These are phyloP conservation scores for Diarsia rubi DNA, from an alignment of 2,888 invertebrate species.

Conservation along the genomic window DNA sequence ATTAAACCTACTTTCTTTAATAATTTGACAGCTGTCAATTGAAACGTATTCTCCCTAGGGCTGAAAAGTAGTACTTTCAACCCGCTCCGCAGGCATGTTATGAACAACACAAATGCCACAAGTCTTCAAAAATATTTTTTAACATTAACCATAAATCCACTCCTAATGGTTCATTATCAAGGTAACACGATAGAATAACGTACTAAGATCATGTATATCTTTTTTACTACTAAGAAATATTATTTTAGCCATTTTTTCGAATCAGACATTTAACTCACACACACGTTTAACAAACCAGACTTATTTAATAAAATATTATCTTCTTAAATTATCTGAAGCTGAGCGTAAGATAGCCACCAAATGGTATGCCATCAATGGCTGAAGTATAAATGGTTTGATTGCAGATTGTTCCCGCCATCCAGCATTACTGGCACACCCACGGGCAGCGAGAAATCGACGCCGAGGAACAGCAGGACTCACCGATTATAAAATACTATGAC, in stretches of 20 bases:
- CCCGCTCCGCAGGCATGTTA: too few species aligned
- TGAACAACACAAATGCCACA: too few species aligned
- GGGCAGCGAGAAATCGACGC: constrained; percentile 78
- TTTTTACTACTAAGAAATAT: neutral
- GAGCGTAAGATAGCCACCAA: neutral
- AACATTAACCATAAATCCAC: too few species aligned
- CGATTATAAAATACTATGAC: constrained; percentile 64
- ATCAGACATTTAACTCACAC: neutral
- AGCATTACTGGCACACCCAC: constrained; percentile 76
- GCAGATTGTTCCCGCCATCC: constrained; percentile 78
- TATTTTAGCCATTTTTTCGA: too few species aligned
- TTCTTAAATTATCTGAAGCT: neutral
- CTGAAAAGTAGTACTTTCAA: too few species aligned
- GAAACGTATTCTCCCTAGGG: too few species aligned
- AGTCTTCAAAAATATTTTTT: too few species aligned
- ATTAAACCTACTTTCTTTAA: too few species aligned
- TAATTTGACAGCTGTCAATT: too few species aligned
- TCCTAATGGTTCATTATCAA: neutral
- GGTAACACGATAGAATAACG: neutral
- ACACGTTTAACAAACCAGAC: neutral
- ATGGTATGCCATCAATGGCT: neutral
- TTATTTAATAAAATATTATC: neutral
- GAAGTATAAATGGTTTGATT: constrained; percentile 17
- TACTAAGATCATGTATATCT: neutral
- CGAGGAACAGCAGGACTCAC: constrained; percentile 69